phyloP scores from a whole-genome alignment of 1,140 invertebrate genomes.

The Papilio aristodemus region DNA sequence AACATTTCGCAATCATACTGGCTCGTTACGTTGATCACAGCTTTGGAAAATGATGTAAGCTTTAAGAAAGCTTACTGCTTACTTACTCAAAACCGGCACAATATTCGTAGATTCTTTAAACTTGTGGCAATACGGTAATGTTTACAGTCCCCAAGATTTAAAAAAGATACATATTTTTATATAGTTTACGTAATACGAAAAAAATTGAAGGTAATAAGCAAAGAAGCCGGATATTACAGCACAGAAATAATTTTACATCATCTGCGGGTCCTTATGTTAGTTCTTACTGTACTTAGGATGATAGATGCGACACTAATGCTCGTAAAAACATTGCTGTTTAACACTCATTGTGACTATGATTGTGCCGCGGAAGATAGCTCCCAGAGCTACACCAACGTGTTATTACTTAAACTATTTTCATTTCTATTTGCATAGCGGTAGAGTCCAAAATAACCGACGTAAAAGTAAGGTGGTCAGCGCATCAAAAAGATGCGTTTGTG shows the following conservation, averaged over 20 bases:
- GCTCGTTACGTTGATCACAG: neutral
- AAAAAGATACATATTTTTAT: no score
- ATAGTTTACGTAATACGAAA: no score
- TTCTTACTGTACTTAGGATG: conserved; percentile 43
- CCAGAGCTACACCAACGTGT: neutral
- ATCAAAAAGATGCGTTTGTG: neutral
- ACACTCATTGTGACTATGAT: conserved; percentile 28
- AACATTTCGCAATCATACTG: neutral
- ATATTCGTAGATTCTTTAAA: no score
- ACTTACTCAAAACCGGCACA: no score
- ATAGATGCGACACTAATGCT: conserved; percentile 47
- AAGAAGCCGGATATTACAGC: conserved; percentile 14
- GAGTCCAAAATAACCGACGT: conserved; percentile 11
- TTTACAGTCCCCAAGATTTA: no score
- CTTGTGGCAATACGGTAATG: no score
- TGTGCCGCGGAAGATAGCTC: conserved; percentile 11
- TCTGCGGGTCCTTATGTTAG: conserved; percentile 41
- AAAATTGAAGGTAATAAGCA: conserved; percentile 1
- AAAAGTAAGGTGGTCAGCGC: conserved; percentile 3
- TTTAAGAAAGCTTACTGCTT: no score
- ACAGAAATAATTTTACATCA: conserved; percentile 25
- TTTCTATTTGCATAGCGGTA: neutral
- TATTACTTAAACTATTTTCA: neutral
- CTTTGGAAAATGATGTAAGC: no score
- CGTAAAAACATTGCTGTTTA: conserved; percentile 47